Evolutionary conservation across 64 coral and sea anemone genomes (phyloP), one percentile per base, ranked within the genome.

Genomic region (Actinia tenebrosa): DNA sequence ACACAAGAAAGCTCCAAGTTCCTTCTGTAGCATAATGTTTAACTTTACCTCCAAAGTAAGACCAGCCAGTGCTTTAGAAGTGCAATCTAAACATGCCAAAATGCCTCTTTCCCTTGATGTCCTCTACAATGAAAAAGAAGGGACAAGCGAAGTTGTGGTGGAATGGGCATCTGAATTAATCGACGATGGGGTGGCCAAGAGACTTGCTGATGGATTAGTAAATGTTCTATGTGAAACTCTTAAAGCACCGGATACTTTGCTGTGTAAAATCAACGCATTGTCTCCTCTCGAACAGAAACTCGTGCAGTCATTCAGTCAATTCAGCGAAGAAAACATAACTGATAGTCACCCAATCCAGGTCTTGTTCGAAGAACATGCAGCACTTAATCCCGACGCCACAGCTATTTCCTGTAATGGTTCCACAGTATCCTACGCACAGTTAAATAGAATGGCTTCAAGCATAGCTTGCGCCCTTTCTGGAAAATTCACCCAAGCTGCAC

Each of bases 131-230:
- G 66, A 71, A 71, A 71, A 20, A 71, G 66, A 71, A 26, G 22
- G 18, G 66, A 71, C 66, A 71, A 25, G 66, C 22, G 66, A 71
- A 71, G 18, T 71, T 3, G 66, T 71, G 22, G 66, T 71, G 5
- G 66, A 71, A 71, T 71, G 66, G 66, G 66, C 66, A 10, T 9
- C n/a, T 71, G 66, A 25, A 26, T 27, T 71, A 26, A 25, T 71
- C n/a, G 66, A 71, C 66, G 66, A 71, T 71, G 66, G 66, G n/a
- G 23, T 71, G 20, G 66, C 66, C 22, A 71, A 71, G 66, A 71
- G 66, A 71, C 66, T 71, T 71, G 66, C 66, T 71, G 66, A 71
- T 11, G n/a, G 66, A 23, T 7, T 71, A 11, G 66, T 71, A 71
- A 71, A 71, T 11, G 25, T 26, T 18, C 5, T 27, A 7, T 23